Conservation (phyloP, 2,888 invertebrate genomes). For the Perithous albicinctus region DNA sequence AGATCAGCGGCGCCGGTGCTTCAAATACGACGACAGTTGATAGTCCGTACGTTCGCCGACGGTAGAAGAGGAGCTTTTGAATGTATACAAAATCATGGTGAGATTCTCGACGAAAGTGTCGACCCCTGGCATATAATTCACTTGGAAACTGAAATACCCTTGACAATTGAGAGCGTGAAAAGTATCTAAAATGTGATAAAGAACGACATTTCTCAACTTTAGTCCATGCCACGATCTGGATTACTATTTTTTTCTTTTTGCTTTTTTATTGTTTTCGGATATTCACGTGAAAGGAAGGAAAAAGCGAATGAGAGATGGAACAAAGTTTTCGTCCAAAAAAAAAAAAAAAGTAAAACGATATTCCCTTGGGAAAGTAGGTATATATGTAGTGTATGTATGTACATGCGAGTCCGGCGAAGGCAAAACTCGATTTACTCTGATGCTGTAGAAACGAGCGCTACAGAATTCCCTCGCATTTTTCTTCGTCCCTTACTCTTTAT, state of each 20-base stretch:
- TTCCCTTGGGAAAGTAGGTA: conserved; percentile 43
- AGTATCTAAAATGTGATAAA: conserved; percentile 37
- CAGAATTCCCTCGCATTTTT: neutral
- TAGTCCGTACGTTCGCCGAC: conserved; percentile 48
- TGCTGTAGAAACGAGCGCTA: conserved; percentile 19
- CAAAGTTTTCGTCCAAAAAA: conserved; percentile 16
- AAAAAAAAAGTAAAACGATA: conserved; percentile 19
- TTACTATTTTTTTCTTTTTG: conserved; percentile 12
- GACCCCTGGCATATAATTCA: conserved; percentile 46
- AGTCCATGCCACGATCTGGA: neutral
- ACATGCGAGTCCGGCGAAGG: conserved; percentile 3
- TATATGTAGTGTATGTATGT: neutral
- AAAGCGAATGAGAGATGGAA: neutral
- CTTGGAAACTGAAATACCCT: conserved; percentile 50
- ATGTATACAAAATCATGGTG: conserved; percentile 50
- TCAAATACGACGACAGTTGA: conserved; percentile 20
- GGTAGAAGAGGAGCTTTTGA: conserved; percentile 35
- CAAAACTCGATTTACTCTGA: conserved; percentile 42
- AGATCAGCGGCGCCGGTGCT: conserved; percentile 34
- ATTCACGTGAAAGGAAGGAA: conserved; percentile 1
- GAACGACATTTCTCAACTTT: neutral
- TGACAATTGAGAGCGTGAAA: conserved; percentile 22
- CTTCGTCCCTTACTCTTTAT: conserved; percentile 20
- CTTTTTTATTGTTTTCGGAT: conserved; percentile 12
- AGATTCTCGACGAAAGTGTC: conserved; percentile 33